Evolutionary conservation across 2,113 vertebrate genomes (phyloP).

Genomic region (Micromys minutus): DNA sequence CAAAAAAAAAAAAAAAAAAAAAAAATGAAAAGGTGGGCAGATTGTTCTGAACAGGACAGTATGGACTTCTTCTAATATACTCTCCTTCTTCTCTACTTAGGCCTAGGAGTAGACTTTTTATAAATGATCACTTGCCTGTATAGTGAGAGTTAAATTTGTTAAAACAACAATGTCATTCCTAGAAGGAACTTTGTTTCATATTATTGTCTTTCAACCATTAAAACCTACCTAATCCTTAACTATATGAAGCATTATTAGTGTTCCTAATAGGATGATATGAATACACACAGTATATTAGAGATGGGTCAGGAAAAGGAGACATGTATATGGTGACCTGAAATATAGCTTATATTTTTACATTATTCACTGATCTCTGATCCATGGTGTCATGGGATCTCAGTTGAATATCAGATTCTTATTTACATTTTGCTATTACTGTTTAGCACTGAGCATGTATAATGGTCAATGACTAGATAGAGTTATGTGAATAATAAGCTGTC

Average conservation of each 20-base stretch:
- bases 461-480: neutral
- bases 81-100: neutral
- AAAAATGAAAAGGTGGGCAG: neutral
- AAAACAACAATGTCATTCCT: conserved; percentile 67
- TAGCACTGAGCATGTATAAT: neutral
- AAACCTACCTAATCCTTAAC: conserved; percentile 66
- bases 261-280: conserved; percentile 62
- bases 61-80: neutral
- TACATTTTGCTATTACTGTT: conserved; percentile 25
- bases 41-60: conserved; percentile 3
- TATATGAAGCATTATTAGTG: conserved; percentile 70
- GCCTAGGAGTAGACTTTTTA: neutral
- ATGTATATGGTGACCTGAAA: conserved; percentile 39
- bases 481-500: neutral
- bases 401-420: conserved; percentile 9
- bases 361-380: conserved; percentile 33
- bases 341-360: conserved; percentile 49
- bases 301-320: neutral
- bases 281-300: conserved; percentile 39
- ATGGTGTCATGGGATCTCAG: conserved; percentile 7
- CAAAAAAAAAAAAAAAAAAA: no score
- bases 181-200: conserved; percentile 76
- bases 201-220: conserved; percentile 78
- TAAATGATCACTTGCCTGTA: conserved; percentile 64
- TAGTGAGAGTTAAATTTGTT: conserved; percentile 76